phyloP scores from a whole-genome alignment of 2,888 invertebrate genomes.

The Brachyopa scutellaris region DNA sequence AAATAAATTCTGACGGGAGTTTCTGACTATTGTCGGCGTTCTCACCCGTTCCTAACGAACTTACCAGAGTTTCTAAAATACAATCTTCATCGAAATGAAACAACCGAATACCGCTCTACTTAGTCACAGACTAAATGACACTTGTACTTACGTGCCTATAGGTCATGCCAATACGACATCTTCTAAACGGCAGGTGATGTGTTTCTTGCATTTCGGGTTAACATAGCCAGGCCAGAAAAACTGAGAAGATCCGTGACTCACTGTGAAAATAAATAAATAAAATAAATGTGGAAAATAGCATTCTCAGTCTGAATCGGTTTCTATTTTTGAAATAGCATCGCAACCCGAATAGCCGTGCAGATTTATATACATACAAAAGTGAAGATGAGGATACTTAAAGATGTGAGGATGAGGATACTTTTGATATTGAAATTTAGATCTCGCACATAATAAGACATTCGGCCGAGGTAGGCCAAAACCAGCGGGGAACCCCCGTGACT shows the following conservation, averaged over 20 bases:
- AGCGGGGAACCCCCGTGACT: constrained; percentile 39
- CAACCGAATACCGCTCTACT: too few species aligned
- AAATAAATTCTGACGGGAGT: too few species aligned
- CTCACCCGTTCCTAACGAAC: too few species aligned
- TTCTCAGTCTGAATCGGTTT: constrained; percentile 36
- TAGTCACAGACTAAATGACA: not conserved
- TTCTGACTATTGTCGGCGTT: too few species aligned
- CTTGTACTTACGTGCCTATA: not conserved
- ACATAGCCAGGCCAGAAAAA: not conserved
- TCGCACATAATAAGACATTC: constrained; percentile 57
- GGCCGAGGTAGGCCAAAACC: constrained; percentile 57
- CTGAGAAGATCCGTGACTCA: constrained; percentile 29
- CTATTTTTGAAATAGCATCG: constrained; percentile 27
- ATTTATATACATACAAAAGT: constrained; percentile 47
- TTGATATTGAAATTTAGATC: constrained; percentile 70
- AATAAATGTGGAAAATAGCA: constrained; percentile 21
- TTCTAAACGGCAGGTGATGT: constrained; percentile 14
- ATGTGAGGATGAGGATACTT: constrained; percentile 24
- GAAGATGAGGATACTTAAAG: constrained; percentile 9
- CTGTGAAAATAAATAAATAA: not conserved
- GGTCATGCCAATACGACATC: too few species aligned
- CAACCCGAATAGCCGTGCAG: not conserved
- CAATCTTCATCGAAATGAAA: too few species aligned
- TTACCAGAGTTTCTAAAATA: too few species aligned
- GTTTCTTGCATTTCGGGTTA: not conserved